These are phyloP conservation scores for Dyspetes luteomarginatus DNA, from an alignment of 2,888 invertebrate genomes.

Conservation along the genomic window DNA sequence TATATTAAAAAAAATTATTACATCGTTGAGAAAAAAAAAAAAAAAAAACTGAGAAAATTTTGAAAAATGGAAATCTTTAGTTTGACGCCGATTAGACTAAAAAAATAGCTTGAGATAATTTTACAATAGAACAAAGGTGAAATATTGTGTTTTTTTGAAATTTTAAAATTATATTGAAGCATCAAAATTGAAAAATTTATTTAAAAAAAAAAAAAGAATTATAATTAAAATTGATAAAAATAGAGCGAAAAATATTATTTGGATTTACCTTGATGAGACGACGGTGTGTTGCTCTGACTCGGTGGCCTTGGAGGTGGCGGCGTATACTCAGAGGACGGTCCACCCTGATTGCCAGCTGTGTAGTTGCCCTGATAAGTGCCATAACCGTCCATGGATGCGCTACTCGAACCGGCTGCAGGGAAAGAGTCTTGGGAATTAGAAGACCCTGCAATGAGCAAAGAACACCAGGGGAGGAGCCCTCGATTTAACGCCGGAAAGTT, in stretches of 20 bases:
- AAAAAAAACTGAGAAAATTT: too few species aligned
- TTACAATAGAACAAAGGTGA: too few species aligned
- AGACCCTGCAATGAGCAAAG: constrained; percentile 86
- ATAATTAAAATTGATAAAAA: too few species aligned
- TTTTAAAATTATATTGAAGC: too few species aligned
- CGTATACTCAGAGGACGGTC: constrained; percentile 87
- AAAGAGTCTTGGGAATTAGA: constrained; percentile 97
- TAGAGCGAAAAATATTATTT: neutral
- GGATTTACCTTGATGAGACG: constrained; percentile 87
- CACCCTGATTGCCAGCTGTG: constrained; percentile 85
- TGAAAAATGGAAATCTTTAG: too few species aligned
- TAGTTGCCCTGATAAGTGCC: constrained; percentile 88
- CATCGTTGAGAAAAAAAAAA: too few species aligned
- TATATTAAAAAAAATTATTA: too few species aligned
- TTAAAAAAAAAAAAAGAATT: neutral
- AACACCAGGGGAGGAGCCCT: constrained; percentile 58
- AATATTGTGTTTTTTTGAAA: too few species aligned
- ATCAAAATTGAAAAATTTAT: too few species aligned
- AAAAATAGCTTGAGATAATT: too few species aligned
- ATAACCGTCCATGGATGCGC: constrained; percentile 93
- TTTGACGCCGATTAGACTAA: too few species aligned
- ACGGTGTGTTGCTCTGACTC: constrained; percentile 87
- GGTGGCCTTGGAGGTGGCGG: constrained; percentile 89
- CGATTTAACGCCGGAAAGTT: constrained; percentile 66
- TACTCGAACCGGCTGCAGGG: constrained; percentile 89